Evolutionary conservation across 2,113 vertebrate genomes (phyloP).

Genomic region (Spea bombifrons): DNA sequence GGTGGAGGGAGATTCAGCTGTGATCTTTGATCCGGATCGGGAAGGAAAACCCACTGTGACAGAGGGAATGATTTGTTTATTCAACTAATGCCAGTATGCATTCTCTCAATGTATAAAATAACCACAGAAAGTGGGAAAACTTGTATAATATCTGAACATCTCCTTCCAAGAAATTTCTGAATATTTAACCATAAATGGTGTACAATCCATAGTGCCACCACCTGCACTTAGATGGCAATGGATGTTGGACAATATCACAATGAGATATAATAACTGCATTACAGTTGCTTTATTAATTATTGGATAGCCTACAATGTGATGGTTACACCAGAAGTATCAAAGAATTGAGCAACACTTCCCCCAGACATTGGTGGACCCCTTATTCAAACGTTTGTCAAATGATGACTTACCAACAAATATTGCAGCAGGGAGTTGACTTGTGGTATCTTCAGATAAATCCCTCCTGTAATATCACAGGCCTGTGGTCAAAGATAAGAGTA

Average conservation of each 20-base stretch:
- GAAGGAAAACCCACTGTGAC: conserved; percentile 92
- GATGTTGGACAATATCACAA: too few species aligned
- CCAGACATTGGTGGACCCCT: not conserved
- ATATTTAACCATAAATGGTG: too few species aligned
- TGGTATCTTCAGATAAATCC: conserved; percentile 89
- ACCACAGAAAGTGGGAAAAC: not conserved
- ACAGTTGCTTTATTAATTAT: not conserved
- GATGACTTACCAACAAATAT: conserved; percentile 84
- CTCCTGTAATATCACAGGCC: conserved; percentile 97
- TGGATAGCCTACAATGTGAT: not conserved
- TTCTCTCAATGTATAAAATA: too few species aligned
- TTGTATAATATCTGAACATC: not conserved
- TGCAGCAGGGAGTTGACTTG: conserved; percentile 86
- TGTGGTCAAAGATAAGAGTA: conserved; percentile 58
- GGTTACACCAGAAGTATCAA: not conserved
- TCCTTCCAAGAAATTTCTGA: too few species aligned
- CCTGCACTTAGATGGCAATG: too few species aligned
- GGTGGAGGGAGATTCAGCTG: conserved; percentile 87
- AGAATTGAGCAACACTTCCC: not conserved
- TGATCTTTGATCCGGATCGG: conserved; percentile 86
- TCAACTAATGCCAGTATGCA: not conserved
- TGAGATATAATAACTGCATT: too few species aligned
- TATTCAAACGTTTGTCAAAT: not conserved
- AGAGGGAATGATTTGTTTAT: not conserved
- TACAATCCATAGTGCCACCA: too few species aligned